phyloP scores from a whole-genome alignment of 1,140 invertebrate species.

The Contarinia nasturtii region DNA sequence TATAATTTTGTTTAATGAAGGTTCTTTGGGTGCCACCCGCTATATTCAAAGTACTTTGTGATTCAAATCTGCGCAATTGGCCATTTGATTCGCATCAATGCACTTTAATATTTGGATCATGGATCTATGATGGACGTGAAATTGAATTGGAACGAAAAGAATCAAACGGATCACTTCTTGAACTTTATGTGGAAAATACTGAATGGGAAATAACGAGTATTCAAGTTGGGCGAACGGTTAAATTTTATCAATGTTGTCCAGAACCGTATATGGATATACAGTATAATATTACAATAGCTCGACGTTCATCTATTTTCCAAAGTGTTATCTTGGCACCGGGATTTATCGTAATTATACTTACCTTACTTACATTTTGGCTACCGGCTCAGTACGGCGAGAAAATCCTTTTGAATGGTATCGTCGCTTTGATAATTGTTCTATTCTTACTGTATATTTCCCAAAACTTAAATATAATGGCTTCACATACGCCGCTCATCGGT shows the following conservation, averaged over 20 bases:
- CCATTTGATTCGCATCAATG: conserved; percentile 56
- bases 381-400: conserved; percentile 45
- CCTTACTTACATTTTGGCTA: conserved; percentile 40
- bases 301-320: conserved; percentile 38
- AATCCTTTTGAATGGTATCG: conserved; percentile 35
- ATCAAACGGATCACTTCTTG: background rate
- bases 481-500: conserved; percentile 43
- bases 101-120: conserved; percentile 40
- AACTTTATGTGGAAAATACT: conserved; percentile 24
- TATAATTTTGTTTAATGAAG: too few relatives aligned
- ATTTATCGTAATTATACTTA: conserved; percentile 37
- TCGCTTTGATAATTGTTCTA: conserved; percentile 33
- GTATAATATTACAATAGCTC: conserved; percentile 29
- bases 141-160: conserved; percentile 28
- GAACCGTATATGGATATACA: conserved; percentile 31
- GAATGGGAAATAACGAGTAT: conserved; percentile 36
- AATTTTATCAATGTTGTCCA: conserved; percentile 29
- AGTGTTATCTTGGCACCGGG: conserved; percentile 39
- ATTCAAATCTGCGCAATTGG: conserved; percentile 44
- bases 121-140: conserved; percentile 44
- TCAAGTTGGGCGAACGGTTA: conserved; percentile 19
- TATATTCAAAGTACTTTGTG: conserved; percentile 42
- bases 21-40: conserved; percentile 48
- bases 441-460: conserved; percentile 42
- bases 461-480: conserved; percentile 35